Evolutionary conservation across 2,797 vertebrate genomes (phyloP).

Genomic region (Pipistrellus kuhlii): DNA sequence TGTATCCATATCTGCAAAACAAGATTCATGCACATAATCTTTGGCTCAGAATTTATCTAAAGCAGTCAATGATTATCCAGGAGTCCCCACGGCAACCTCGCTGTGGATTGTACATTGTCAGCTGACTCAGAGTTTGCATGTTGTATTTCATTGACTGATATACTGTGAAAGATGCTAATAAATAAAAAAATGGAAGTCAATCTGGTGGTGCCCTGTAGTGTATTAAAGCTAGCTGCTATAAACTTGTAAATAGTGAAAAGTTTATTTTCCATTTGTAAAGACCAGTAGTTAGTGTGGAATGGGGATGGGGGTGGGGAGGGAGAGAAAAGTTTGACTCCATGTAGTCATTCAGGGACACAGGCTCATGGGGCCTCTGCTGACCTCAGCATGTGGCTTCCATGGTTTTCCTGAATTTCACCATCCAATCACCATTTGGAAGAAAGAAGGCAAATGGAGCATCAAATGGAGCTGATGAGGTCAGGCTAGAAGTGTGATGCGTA

Average conservation of each 20-base stretch:
- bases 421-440: neutral
- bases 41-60: neutral
- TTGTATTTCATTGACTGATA: neutral
- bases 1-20: neutral
- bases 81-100: neutral
- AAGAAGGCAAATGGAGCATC: neutral
- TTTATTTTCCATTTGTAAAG: slow-evolving; percentile 5
- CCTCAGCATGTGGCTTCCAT: neutral
- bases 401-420: neutral
- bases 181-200: neutral
- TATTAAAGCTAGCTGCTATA: neutral
- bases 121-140: neutral
- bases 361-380: neutral
- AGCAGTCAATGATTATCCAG: neutral
- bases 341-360: neutral
- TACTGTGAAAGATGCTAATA: neutral
- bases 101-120: neutral
- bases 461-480: neutral
- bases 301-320: rapidly evolving
- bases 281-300: neutral
- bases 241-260: neutral
- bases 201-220: neutral
- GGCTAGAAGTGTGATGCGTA: neutral
- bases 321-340: neutral
- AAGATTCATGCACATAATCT: neutral